Evolutionary conservation across 2,888 invertebrate species (phyloP), one percentile per base, ranked within the genome.

Genomic region (Crematogaster levior): DNA sequence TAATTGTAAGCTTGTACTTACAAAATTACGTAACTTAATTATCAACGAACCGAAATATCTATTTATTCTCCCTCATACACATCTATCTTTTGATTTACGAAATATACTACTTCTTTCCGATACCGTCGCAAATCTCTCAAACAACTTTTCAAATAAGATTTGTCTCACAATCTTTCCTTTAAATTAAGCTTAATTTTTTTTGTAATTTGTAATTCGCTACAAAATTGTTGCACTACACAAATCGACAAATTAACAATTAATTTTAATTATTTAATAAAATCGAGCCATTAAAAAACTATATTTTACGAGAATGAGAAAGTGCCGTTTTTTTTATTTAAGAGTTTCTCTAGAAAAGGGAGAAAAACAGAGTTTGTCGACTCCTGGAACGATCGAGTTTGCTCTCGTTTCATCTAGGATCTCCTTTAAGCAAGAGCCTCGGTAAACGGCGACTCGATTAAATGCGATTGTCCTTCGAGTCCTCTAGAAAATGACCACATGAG

Each of bases 371-470:
- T 87, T 87, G 85, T 74, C 83, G 56, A 61, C 61, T 80, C 77
- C 34, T 74, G 83, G 61, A 85, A 85, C 85, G 82, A 86, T 84
- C 66, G 63, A 75, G 74, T 82, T 74, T 82, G 70, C 77, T 81
- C 83, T 80, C 81, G 83, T 74, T 86, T 86, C 83, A 88, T 88
- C 84, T 68, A 68, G 84, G 63, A 73, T 77, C 77, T 85, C 85
- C 87, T 89, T 89, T 89, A 85, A 86, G 84, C 82, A 58, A 73
- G 77, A 77, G 81, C 73, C 74, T 74, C 70, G 75, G 86, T 89
- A 89, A 89, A 89, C 86, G 87, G 82, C 82, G 85, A 88, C 85
- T 87, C 87, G 87, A 89, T 89, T 89, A 89, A 89, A 89, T 88
- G 88, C 89, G 86, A 87, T 86, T 87, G 82, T 80, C 81, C 60